Conservation (phyloP, 2,797 vertebrate genomes). For the Peromyscus eremicus region DNA sequence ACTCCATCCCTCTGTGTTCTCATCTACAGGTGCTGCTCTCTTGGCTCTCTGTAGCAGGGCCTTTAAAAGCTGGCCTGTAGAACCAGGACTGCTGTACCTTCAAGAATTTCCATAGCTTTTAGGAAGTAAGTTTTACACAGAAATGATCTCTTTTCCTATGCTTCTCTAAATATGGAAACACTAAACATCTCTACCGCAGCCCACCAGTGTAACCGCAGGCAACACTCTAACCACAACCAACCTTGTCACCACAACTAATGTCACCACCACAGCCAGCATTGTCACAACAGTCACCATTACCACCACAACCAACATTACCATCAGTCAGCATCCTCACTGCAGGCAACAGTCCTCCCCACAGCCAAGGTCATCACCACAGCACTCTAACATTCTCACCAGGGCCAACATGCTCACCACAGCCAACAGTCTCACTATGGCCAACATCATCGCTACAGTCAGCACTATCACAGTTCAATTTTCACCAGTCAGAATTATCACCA, state of each 20-base stretch:
- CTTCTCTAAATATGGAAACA: constrained; percentile 16
- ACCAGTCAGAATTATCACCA: not conserved
- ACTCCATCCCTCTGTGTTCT: not conserved
- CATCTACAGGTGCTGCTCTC: fast-evolving
- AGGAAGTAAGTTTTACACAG: not conserved
- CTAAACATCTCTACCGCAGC: not conserved
- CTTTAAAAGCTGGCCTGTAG: not conserved
- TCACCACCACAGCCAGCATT: not conserved
- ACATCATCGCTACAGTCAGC: not conserved
- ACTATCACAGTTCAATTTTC: not conserved
- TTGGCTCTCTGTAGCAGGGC: not conserved
- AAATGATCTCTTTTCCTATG: not conserved
- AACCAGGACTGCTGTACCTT: not conserved
- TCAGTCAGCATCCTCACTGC: not conserved
- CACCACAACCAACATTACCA: not conserved
- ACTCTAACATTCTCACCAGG: not conserved
- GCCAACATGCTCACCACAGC: not conserved
- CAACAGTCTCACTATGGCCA: not conserved
- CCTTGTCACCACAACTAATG: not conserved
- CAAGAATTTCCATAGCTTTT: not conserved
- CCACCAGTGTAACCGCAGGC: not conserved
- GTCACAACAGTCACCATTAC: not conserved
- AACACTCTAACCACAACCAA: not conserved
- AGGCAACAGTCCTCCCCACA: not conserved
- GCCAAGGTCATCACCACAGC: not conserved